phyloP scores from a whole-genome alignment of 2,113 vertebrate genomes.

The Tachycineta bicolor region DNA sequence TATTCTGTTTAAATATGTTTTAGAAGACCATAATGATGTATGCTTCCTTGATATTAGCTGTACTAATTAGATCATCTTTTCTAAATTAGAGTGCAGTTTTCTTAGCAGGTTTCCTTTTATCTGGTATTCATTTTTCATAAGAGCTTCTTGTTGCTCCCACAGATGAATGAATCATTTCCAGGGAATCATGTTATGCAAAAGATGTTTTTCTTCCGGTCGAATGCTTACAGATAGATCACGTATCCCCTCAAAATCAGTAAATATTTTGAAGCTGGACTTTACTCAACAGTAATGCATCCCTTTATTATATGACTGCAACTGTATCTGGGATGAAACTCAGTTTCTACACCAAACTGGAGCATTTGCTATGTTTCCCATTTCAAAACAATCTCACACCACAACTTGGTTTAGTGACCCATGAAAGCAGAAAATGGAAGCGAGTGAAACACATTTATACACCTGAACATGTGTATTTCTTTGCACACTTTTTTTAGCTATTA shows the following conservation, averaged over 20 bases:
- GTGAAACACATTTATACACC: neutral
- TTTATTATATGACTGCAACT: neutral
- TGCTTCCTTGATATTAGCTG: slow-evolving; percentile 65
- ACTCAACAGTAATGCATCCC: neutral
- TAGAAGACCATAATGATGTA: slow-evolving; percentile 56
- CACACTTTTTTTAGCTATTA: neutral
- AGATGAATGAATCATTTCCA: slow-evolving; percentile 60
- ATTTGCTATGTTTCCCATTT: neutral
- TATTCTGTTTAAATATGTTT: slow-evolving; percentile 65
- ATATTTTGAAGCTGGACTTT: slow-evolving; percentile 8
- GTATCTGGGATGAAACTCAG: neutral
- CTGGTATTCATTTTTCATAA: slow-evolving; percentile 55
- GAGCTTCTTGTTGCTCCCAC: slow-evolving; percentile 24
- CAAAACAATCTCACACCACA: neutral
- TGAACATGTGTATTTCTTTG: neutral
- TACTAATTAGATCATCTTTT: slow-evolving; percentile 65
- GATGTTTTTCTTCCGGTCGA: neutral
- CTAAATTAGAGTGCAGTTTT: slow-evolving; percentile 64
- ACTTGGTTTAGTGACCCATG: neutral
- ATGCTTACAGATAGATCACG: neutral
- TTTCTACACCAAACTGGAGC: neutral
- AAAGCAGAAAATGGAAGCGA: neutral
- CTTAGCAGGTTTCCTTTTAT: slow-evolving; percentile 69
- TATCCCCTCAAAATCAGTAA: neutral
- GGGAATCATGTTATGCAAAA: slow-evolving; percentile 21